Conservation (phyloP, 2,888 invertebrate genomes). For the Torymus auratus region DNA sequence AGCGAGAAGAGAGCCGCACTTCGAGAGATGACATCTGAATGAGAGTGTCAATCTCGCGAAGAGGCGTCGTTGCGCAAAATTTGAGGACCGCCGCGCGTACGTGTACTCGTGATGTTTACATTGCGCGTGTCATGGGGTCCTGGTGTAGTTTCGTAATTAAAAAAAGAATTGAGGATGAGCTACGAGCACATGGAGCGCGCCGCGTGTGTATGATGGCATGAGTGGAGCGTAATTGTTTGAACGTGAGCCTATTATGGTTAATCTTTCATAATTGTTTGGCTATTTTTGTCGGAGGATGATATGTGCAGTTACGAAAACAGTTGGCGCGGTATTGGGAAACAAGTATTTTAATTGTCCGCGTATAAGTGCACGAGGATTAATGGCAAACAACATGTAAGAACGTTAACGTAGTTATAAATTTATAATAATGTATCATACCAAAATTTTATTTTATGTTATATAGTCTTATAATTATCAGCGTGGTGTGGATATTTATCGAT, state of each 20-base stretch:
- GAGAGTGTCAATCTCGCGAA: constrained; percentile 29
- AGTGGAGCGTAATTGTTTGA: not conserved
- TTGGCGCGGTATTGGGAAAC: no score
- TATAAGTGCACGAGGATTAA: no score
- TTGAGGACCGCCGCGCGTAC: not conserved
- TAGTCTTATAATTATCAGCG: no score
- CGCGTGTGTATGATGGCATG: no score
- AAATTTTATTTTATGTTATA: no score
- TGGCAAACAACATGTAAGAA: no score
- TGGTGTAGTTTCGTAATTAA: constrained; percentile 25
- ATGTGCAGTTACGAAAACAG: no score
- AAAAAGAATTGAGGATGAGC: constrained; percentile 8
- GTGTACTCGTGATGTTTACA: not conserved
- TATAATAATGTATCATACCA: no score
- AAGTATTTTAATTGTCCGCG: no score
- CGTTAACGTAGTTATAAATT: no score
- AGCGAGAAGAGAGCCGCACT: not conserved
- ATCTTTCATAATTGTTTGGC: constrained; percentile 9
- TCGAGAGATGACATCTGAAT: not conserved
- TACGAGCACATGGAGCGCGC: not conserved
- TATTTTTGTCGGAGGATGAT: not conserved
- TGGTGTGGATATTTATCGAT: no score
- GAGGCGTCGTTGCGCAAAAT: constrained; percentile 36
- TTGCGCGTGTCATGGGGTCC: not conserved
- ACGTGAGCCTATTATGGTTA: constrained; percentile 7